Evolutionary conservation across 2,888 invertebrate species (phyloP), one percentile per base, ranked within the genome.

Genomic region (Heteromurus nitidus): DNA sequence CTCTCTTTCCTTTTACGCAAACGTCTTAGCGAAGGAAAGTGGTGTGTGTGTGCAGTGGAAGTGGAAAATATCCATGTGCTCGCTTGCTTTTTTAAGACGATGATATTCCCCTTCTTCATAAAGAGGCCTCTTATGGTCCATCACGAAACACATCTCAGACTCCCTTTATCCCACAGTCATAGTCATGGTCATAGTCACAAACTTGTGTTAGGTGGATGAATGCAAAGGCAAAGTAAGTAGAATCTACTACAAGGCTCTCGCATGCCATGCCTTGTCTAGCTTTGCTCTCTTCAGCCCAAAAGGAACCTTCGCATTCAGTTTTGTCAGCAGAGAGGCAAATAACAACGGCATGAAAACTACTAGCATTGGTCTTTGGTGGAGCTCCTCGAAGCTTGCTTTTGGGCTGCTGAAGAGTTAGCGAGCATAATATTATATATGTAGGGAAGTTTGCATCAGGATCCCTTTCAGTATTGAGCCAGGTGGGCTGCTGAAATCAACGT

Each of bases 391-490:
- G n/a, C 18, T 30, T 30, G 47, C 50, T 18, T 65, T 36, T 36
- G 36, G 7, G 11, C 58, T 31, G 13, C 62, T 11, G 18, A 31
- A 44, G 28, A 16, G 22, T 7, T 1, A 50, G 53, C 65, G 16
- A 64, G 62, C 42, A 62, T 53, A 58, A 22, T 67, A 67, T 65
- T 80, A 82, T 80, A 82, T 80, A n/a, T n/a, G n/a, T n/a, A 80
- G 69, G 69, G 75, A 74, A 82, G 74, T 74, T 82, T 50, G 50
- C 68, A 65, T 65, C 76, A 73, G 60, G 47, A 60, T 76, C 68
- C 70, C 80, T 80, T 81, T 80, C 83, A 83, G 83, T 83, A 64
- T 47, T 83, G 83, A 76, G 80, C 76, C 83, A 83, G 83, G 83
- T 83, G 83, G 81, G 80, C 83, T 82, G 58, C 74, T 80, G 80